Evolutionary conservation across 2,888 invertebrate genomes (phyloP).

Genomic region (Shargacucullia verbasci): DNA sequence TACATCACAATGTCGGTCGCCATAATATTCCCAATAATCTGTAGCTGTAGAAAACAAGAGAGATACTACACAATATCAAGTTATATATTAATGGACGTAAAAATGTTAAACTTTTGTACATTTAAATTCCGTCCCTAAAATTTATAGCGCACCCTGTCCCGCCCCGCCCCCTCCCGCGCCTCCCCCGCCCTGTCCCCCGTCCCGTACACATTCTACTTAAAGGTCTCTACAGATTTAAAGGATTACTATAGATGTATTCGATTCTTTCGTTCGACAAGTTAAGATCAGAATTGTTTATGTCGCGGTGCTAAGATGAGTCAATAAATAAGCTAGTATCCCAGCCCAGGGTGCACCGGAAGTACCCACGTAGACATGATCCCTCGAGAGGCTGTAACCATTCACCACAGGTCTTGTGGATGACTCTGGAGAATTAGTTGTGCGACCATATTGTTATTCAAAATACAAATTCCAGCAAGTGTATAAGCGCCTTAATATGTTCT

Average conservation of each 20-base stretch:
- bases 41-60: background rate
- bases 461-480: no score
- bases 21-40: background rate
- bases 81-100: constrained; percentile 10
- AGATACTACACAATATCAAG: background rate
- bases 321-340: no score
- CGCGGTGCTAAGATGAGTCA: no score
- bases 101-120: constrained; percentile 18
- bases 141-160: background rate
- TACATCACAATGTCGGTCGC: background rate
- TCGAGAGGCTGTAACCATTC: no score
- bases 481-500: background rate
- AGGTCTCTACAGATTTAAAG: background rate
- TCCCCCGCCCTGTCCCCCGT: background rate
- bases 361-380: no score
- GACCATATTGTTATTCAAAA: no score
- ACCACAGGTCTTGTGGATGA: no score
- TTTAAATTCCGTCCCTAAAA: constrained; percentile 25
- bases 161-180: background rate
- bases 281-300: no score
- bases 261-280: no score
- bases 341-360: no score
- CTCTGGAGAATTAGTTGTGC: no score
- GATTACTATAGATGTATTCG: constrained; percentile 1
- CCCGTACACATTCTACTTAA: no score